Evolutionary conservation across 1,140 invertebrate genomes (phyloP).

Genomic region (Calephelis nemesis): DNA sequence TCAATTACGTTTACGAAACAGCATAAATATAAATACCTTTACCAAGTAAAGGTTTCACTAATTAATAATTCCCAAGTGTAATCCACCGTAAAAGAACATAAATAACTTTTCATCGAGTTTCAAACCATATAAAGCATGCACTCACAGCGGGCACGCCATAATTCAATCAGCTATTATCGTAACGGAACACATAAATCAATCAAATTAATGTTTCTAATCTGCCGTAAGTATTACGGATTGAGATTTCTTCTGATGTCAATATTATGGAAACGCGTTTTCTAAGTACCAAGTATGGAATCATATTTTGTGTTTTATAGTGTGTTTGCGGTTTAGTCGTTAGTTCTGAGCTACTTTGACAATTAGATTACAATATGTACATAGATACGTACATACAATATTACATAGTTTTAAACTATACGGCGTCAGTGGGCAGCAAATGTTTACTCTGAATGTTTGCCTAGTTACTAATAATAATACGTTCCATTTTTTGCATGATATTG

Average conservation of each 20-base stretch:
- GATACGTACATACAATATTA: no score
- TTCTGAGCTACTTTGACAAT: no score
- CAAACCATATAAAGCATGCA: conserved; percentile 35
- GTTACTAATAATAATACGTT: no score
- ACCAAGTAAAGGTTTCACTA: conserved; percentile 8
- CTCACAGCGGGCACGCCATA: conserved; percentile 32
- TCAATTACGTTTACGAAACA: not conserved
- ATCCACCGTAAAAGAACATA: conserved; percentile 24
- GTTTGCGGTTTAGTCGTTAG: no score
- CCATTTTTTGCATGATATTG: no score
- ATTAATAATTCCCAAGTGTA: conserved; percentile 13
- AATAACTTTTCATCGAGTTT: conserved; percentile 30
- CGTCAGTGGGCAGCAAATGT: no score
- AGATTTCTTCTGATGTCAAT: conserved; percentile 28
- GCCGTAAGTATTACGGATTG: conserved; percentile 30
- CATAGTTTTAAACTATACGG: no score
- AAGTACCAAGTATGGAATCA: conserved; percentile 4
- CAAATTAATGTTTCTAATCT: conserved; percentile 40
- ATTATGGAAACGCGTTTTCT: conserved; percentile 9
- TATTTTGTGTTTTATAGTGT: not conserved
- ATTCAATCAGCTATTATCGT: conserved; percentile 40
- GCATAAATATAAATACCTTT: conserved; percentile 8
- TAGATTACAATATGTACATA: no score
- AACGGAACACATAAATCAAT: conserved; percentile 49
- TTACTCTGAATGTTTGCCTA: no score